Evolutionary conservation across 2,113 vertebrate species (phyloP).

Genomic region (Leucopsar rothschildi): DNA sequence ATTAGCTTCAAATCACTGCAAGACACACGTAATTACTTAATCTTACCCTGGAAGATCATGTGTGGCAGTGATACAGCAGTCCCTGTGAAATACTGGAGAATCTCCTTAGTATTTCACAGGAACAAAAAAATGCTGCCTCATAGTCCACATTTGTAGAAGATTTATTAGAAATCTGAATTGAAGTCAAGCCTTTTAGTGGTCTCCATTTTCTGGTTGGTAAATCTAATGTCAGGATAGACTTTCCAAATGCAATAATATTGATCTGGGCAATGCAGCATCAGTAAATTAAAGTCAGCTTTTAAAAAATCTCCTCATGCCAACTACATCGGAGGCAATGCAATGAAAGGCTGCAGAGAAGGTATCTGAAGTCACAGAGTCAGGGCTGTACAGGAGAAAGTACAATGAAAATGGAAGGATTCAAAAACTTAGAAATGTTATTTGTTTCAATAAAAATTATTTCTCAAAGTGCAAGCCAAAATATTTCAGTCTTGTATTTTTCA

Average conservation of each 20-base stretch:
- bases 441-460: neutral
- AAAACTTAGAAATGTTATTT: neutral
- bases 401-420: neutral
- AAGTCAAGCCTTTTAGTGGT: constrained; percentile 6
- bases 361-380: neutral
- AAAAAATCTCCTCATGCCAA: neutral
- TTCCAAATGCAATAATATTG: constrained; percentile 15
- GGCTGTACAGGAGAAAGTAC: neutral
- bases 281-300: constrained; percentile 24
- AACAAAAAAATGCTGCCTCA: neutral
- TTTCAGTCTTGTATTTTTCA: neutral
- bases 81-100: neutral
- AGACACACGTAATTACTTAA: neutral
- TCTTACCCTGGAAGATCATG: neutral
- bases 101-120: neutral
- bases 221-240: neutral
- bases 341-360: neutral
- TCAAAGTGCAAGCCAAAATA: neutral
- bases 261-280: neutral
- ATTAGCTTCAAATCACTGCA: neutral
- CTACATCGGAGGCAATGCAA: neutral
- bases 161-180: neutral
- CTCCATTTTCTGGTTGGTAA: constrained; percentile 25
- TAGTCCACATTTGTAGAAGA: neutral
- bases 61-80: neutral